phyloP scores from a whole-genome alignment of 2,113 vertebrate genomes.

The Conger conger region DNA sequence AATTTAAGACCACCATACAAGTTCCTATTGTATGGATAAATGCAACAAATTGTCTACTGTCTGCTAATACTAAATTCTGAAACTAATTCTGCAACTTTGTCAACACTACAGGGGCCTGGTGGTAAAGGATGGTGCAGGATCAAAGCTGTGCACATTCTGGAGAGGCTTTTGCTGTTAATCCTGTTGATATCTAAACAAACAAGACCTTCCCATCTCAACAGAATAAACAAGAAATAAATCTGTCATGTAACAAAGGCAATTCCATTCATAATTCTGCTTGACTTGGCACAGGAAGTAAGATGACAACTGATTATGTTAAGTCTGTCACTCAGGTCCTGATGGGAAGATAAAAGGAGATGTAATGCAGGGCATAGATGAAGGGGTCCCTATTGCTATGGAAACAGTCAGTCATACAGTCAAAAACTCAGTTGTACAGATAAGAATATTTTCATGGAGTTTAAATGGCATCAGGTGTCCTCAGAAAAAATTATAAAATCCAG shows the following conservation, averaged over 20 bases:
- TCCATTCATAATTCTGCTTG: constrained; percentile 9
- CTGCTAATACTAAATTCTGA: neutral
- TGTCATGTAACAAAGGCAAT: neutral
- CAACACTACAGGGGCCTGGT: neutral
- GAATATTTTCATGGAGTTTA: neutral
- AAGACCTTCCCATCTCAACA: neutral
- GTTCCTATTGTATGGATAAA: neutral
- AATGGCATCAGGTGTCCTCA: neutral
- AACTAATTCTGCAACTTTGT: neutral
- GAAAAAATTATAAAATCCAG: neutral
- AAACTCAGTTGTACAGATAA: neutral
- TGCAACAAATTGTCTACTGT: neutral
- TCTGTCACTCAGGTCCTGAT: neutral
- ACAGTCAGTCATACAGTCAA: neutral
- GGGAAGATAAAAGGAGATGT: constrained; percentile 1
- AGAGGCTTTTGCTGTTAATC: neutral
- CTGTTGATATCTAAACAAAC: constrained; percentile 18
- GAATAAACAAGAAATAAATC: neutral
- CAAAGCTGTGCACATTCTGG: neutral
- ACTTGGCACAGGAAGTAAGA: constrained; percentile 11
- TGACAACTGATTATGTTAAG: constrained; percentile 7
- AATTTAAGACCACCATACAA: neutral
- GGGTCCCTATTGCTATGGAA: neutral
- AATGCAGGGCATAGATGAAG: neutral
- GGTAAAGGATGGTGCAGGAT: neutral